Conservation (phyloP, 1,140 invertebrate species). For the Drosophila punjabiensis region DNA sequence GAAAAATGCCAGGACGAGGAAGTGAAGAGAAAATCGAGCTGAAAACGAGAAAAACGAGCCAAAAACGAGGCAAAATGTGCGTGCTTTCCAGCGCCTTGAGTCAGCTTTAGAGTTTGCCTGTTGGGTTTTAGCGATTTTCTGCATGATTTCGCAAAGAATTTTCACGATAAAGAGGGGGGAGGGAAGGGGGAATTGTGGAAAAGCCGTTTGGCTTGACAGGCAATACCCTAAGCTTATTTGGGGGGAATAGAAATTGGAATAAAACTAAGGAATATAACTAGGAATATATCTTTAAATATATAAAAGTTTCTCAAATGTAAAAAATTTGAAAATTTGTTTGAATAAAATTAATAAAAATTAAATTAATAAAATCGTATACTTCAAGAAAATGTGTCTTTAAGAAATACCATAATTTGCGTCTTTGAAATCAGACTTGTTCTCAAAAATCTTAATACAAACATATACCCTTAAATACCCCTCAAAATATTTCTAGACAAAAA, state of each 20-base stretch:
- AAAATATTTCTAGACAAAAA: neutral
- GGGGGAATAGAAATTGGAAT: neutral
- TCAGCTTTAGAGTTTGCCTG: slow-evolving; percentile 28
- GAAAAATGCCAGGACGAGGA: slow-evolving; percentile 3
- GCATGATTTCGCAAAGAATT: slow-evolving; percentile 64
- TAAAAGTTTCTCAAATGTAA: neutral
- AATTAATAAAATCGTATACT: no score
- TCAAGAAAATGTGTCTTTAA: neutral
- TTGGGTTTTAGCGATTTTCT: slow-evolving; percentile 58
- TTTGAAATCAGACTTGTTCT: neutral
- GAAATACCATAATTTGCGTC: neutral
- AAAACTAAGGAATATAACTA: neutral
- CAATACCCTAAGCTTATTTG: slow-evolving; percentile 11
- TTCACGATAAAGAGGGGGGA: slow-evolving; percentile 3
- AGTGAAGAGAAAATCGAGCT: slow-evolving; percentile 2
- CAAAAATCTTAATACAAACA: no score
- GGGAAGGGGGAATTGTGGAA: neutral
- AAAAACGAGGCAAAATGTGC: slow-evolving; percentile 41
- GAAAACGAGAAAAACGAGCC: slow-evolving; percentile 5
- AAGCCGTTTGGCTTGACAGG: slow-evolving; percentile 30
- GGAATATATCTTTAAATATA: neutral
- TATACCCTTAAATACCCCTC: neutral
- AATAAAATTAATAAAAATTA: no score
- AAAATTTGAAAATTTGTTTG: neutral
- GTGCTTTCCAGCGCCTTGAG: slow-evolving; percentile 40